These are phyloP conservation scores for Caenorhabditis latens DNA, from an alignment of 1,140 invertebrate species.

Conservation along the genomic window DNA sequence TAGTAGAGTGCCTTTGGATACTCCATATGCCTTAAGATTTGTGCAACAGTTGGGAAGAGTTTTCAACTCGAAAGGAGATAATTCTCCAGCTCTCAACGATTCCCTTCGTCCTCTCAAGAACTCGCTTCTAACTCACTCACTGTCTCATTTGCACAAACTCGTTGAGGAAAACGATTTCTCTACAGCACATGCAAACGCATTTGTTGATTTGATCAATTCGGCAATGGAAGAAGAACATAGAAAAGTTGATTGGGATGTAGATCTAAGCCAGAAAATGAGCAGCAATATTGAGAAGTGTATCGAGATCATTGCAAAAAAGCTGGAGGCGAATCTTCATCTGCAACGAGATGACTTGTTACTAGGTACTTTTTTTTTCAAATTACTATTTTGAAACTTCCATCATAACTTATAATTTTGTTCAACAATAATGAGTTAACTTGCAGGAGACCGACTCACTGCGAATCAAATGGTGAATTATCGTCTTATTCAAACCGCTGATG, in stretches of 20 bases:
- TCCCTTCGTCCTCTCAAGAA: constrained; percentile 72
- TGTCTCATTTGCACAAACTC: constrained; percentile 66
- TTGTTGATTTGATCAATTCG: constrained; percentile 61
- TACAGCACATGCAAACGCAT: constrained; percentile 57
- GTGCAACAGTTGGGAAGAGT: constrained; percentile 55
- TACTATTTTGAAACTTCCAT: constrained; percentile 69
- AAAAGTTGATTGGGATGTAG: constrained; percentile 58
- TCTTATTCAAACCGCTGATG: constrained; percentile 71
- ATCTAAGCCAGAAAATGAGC: constrained; percentile 49
- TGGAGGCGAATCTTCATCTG: constrained; percentile 71
- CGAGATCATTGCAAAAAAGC: constrained; percentile 67
- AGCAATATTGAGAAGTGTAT: constrained; percentile 56
- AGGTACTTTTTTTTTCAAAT: constrained; percentile 67
- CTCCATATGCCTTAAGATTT: constrained; percentile 56
- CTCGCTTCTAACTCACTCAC: constrained; percentile 71
- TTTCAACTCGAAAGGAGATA: constrained; percentile 46
- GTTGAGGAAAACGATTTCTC: constrained; percentile 72
- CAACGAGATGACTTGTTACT: constrained; percentile 70
- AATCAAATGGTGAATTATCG: constrained; percentile 70
- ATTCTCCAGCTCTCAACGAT: constrained; percentile 13
- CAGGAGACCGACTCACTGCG: constrained; percentile 68
- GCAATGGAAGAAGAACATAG: constrained; percentile 59
- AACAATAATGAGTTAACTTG: constrained; percentile 65
- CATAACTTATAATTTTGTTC: constrained; percentile 67
- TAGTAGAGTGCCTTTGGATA: constrained; percentile 53